Evolutionary conservation across 64 coral and sea anemone genomes (phyloP).

Genomic region (Catalaphyllia jardinei): DNA sequence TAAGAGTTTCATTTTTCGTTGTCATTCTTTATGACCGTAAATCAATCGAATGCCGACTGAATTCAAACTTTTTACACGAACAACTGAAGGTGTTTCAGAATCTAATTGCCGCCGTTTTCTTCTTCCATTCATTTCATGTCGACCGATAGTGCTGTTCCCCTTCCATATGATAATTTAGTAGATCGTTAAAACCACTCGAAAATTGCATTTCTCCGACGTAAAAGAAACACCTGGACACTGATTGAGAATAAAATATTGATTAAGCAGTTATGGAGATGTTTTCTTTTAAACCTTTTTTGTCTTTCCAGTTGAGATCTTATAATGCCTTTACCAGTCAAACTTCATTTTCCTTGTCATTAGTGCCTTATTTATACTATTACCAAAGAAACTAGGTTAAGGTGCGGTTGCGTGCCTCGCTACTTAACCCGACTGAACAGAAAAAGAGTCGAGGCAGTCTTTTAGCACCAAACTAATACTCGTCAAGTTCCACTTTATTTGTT

Average conservation of each 20-base stretch:
- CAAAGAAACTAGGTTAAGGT: conserved; percentile 13
- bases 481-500: neutral
- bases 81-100: neutral
- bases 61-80: conserved; percentile 3
- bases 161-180: neutral
- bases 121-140: neutral
- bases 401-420: neutral
- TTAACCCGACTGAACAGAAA: neutral
- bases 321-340: conserved; percentile 31
- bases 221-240: conserved; percentile 18
- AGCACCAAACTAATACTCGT: neutral
- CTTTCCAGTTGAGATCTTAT: neutral
- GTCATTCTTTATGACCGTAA: neutral
- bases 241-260: neutral
- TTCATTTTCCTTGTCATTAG: conserved; percentile 32
- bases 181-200: conserved; percentile 1
- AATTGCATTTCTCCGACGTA: conserved; percentile 6
- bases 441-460: neutral
- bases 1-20: neutral
- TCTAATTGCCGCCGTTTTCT: neutral
- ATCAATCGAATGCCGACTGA: neutral
- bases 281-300: conserved; percentile 16
- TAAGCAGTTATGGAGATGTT: neutral
- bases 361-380: conserved; percentile 33
- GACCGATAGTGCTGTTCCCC: neutral